phyloP scores from a whole-genome alignment of 2,888 invertebrate genomes.

The Drosophila setosimentum region DNA sequence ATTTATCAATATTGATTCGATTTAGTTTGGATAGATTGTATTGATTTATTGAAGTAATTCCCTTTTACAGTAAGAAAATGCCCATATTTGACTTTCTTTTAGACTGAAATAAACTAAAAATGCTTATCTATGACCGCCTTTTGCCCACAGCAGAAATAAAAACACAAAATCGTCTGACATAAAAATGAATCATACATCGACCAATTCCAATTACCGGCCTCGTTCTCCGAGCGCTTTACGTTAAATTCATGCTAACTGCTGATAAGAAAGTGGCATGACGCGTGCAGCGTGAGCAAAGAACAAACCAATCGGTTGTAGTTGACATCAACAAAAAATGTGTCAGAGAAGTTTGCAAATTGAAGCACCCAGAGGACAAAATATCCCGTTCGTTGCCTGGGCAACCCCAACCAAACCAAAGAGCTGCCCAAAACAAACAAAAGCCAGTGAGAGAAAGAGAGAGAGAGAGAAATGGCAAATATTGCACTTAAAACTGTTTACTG shows the following conservation, averaged over 20 bases:
- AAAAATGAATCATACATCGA: slow-evolving; percentile 62
- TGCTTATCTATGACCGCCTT: slow-evolving; percentile 36
- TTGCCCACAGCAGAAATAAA: slow-evolving; percentile 6
- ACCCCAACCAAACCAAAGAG: slow-evolving; percentile 21
- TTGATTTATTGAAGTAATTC: not conserved
- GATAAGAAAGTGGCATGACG: slow-evolving; percentile 46
- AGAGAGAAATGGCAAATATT: not conserved
- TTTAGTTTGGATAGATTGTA: not conserved
- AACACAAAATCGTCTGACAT: slow-evolving; percentile 5
- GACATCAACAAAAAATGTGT: slow-evolving; percentile 23
- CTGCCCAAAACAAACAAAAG: slow-evolving; percentile 38
- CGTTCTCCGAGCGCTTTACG: slow-evolving; percentile 47
- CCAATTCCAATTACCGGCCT: slow-evolving; percentile 13
- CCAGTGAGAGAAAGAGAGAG: not conserved
- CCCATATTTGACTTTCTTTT: not conserved
- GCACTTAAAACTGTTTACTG: slow-evolving; percentile 7
- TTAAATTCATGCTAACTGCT: slow-evolving; percentile 41
- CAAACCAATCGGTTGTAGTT: slow-evolving; percentile 1
- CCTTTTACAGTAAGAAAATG: not conserved
- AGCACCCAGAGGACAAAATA: slow-evolving; percentile 26
- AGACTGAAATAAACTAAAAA: not conserved
- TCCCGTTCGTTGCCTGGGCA: slow-evolving; percentile 30
- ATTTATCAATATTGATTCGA: not conserved
- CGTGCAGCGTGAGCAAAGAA: not conserved
- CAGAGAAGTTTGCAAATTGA: not conserved